Base-by-base conservation (phyloP, 2,113 vertebrate genomes). In the Monopterus albus region DNA sequence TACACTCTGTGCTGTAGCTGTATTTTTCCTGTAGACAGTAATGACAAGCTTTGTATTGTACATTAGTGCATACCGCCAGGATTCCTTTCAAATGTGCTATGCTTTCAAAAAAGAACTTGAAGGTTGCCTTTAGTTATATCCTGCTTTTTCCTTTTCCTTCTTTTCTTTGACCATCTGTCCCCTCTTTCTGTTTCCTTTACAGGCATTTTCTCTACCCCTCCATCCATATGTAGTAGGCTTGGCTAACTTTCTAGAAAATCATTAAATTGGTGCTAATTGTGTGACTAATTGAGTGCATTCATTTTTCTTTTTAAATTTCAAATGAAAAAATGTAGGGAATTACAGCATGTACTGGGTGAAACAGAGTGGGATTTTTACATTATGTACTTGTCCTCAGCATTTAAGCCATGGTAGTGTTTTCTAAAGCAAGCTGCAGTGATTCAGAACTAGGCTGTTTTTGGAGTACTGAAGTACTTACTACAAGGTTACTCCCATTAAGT, bases 231-330 rank as follows among this genome's bases (percentile, higher is more conserved):
- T 59, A 58, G 65, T 66, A 75, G 52, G 69, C 84, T 89, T 90
- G 87, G 81, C 82, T 89, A 87, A 76, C 67, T 90, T 89, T 89
- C 75, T 86, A 90, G 52, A 89, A 84, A 89, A 87, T 57, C 36
- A 89, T 83, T 87, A 91, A 91, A 88, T 67, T 72, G 79, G 64
- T 84, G 76, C 81, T 77, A 80, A 81, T 51, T 65, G n/a, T n/a
- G n/a, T n/a, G 61, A 72, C 40, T 58, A n/a, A 45, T 40, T 49
- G 43, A 46, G 20, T 65, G 61, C 65, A 61, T 63, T 43, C 28
- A 15, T 58, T 12, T 49, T 76, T 33, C n/a, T n/a, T n/a, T n/a
- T n/a, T n/a, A n/a, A n/a, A n/a, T n/a, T n/a, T n/a, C n/a, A n/a
- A n/a, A n/a, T n/a, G n/a, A n/a, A n/a, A n/a, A n/a, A n/a, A n/a